Evolutionary conservation across 2,113 vertebrate species (phyloP).

Genomic region (Chaenocephalus aceratus): DNA sequence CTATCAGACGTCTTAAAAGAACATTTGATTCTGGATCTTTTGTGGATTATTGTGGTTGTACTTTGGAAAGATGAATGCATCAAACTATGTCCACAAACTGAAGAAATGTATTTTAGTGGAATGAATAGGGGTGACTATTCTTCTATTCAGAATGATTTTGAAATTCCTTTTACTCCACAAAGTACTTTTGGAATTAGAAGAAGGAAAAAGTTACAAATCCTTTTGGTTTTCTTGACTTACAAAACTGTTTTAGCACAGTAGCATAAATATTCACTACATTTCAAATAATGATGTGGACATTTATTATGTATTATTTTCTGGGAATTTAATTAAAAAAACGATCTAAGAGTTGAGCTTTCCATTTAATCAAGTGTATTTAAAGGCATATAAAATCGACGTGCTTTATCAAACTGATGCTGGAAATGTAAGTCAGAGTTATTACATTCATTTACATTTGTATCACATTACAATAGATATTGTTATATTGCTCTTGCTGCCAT

Average conservation of each 20-base stretch:
- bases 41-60: background rate
- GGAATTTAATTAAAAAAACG: background rate
- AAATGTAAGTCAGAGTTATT: background rate
- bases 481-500: background rate
- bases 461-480: background rate
- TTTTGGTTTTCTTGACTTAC: too few relatives aligned
- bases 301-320: background rate
- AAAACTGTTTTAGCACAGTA: too few relatives aligned
- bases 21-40: background rate
- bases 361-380: background rate
- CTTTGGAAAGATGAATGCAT: background rate
- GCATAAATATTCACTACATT: too few relatives aligned
- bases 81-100: background rate
- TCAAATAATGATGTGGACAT: too few relatives aligned
- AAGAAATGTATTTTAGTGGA: background rate
- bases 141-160: background rate
- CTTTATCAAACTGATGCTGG: too few relatives aligned
- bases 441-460: background rate
- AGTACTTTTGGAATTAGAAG: too few relatives aligned
- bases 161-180: background rate
- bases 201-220: too few relatives aligned
- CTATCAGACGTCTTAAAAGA: background rate
- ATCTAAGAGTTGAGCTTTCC: background rate
- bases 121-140: background rate
- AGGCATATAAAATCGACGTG: background rate